Conservation (phyloP, 2,797 vertebrate species). For the Sandelia bainsii region DNA sequence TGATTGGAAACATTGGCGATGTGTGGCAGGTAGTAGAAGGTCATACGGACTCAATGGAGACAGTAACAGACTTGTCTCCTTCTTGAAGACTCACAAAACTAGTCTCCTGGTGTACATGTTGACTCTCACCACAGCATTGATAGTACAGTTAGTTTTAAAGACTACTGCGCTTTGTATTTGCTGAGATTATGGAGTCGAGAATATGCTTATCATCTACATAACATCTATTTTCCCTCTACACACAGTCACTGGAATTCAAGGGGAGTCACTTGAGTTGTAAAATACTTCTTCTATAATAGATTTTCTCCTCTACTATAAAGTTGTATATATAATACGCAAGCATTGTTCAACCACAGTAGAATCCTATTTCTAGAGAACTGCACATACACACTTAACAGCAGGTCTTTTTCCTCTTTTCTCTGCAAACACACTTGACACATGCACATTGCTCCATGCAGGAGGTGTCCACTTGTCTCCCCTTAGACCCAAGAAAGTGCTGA, state of each 20-base stretch:
- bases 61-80: constrained; percentile 48
- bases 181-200: background rate
- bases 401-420: background rate
- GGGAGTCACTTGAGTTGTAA: background rate
- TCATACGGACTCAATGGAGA: constrained; percentile 58
- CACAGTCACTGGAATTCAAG: background rate
- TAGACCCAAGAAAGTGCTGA: constrained; percentile 67
- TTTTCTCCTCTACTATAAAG: background rate
- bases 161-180: background rate
- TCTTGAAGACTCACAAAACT: constrained; percentile 29
- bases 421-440: constrained; percentile 16
- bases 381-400: background rate
- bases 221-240: background rate
- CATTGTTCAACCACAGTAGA: background rate
- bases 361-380: background rate
- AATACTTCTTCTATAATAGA: too few relatives aligned
- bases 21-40: constrained; percentile 49
- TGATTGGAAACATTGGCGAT: constrained; percentile 64
- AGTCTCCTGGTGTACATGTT: constrained; percentile 39
- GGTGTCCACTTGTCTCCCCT: constrained; percentile 50
- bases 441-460: constrained; percentile 4
- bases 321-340: background rate
- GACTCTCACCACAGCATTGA: background rate
- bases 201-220: constrained; percentile 1
- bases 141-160: constrained; percentile 11